Base-by-base conservation (phyloP, 2,113 vertebrate species). In the Equus quagga region DNA sequence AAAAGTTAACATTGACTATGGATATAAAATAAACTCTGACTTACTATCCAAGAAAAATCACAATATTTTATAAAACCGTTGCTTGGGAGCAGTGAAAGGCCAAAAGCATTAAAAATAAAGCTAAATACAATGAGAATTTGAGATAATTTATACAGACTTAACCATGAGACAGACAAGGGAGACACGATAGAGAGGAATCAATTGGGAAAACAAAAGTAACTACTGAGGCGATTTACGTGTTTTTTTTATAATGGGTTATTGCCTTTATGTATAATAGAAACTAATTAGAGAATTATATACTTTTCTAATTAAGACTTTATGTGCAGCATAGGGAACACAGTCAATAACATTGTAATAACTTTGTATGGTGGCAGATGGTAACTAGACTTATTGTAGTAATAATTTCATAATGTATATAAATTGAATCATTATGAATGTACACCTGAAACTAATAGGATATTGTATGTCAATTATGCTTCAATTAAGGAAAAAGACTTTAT, bases 281-380 rank as follows among this genome's bases (percentile, higher is more conserved):
- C 86, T 92, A 87, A 83, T 65, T 94, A 73, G 46, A 76, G 13
- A 54, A 12, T 49, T 49, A 64, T 41, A 70, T 0, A 11, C 6
- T 73, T 93, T 93, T 56, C 46, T 72, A 82, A 72, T 93, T 60
- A 97, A 91, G n/a, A 83, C 4, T 62, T 81, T 21, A 56, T 75
- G 54, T 95, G 49, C 51, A 54, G 51, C 51, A 54, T 54, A 54
- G 51, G 51, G 51, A 54, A 54, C 14, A 54, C 14, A 54, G 51
- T 54, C 51, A 54, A 54, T 54, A 54, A 54, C 14, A 54, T 13
- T 54, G 51, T 54, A 54, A 54, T 54, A 54, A 54, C 13, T 54
- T 54, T 54, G 12, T 54, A 54, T 54, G 51, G 51, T 54, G 51
- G 14, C 51, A 54, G 51, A 54, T 54, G 14, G 51, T 54, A 54